These are phyloP conservation scores for Taeniopygia guttata DNA, from an alignment of 2,797 vertebrate genomes.

Conservation along the genomic window DNA sequence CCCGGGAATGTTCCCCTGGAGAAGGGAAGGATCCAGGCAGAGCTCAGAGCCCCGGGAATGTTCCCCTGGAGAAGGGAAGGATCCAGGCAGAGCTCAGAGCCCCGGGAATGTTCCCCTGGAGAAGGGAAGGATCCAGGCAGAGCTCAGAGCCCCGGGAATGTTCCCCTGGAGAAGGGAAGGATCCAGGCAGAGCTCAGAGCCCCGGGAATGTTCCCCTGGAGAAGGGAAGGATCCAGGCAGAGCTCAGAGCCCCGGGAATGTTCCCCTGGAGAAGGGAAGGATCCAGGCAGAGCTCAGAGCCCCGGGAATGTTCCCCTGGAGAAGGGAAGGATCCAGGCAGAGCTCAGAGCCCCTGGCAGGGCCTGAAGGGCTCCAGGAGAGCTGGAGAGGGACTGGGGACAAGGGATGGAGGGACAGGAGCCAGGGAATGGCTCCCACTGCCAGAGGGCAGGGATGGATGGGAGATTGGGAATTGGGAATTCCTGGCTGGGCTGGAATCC, in stretches of 20 bases:
- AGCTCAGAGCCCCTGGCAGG: background rate
- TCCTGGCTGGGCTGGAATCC: background rate
- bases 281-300: background rate
- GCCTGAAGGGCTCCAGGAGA: background rate
- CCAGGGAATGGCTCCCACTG: background rate
- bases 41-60: background rate
- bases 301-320: background rate
- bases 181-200: background rate
- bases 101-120: background rate
- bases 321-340: background rate
- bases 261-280: background rate
- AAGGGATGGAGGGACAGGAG: background rate
- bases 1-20: background rate
- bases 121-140: background rate
- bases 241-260: background rate
- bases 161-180: background rate
- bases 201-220: background rate
- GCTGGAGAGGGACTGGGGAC: background rate
- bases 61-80: background rate
- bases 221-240: background rate
- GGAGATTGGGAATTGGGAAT: background rate
- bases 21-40: background rate
- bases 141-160: background rate
- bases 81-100: background rate
- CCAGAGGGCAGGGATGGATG: background rate